A percentile compares a stretch with the other conserved stretches of the same genome.
These are phyloP conservation scores for Mus spicilegus DNA, from an alignment of 2,113 vertebrate species.

Conservation along the genomic window DNA sequence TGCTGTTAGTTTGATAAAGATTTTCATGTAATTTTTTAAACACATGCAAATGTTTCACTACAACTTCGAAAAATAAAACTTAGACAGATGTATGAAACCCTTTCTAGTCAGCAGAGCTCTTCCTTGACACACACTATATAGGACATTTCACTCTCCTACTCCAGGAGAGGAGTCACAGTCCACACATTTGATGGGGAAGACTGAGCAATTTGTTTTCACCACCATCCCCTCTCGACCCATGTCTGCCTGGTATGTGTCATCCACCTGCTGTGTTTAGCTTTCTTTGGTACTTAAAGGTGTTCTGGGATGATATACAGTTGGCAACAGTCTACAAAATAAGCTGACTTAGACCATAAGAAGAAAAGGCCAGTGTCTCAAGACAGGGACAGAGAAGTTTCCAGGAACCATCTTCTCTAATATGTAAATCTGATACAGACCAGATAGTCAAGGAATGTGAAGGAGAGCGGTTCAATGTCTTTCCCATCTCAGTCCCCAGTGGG, in stretches of 20 bases:
- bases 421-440: constrained; percentile 25
- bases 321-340: constrained; percentile 11
- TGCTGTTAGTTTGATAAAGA: constrained; percentile 22
- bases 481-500: constrained; percentile 41
- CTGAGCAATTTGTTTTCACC: constrained; percentile 20
- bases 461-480: constrained; percentile 61
- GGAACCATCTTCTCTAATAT: not conserved
- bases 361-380: constrained; percentile 18
- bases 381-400: constrained; percentile 33
- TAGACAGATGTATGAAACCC: not conserved
- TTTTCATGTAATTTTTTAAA: not conserved
- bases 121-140: not conserved
- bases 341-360: not conserved
- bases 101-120: not conserved
- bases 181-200: not conserved
- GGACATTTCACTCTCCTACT: not conserved
- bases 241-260: not conserved
- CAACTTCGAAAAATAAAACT: constrained; percentile 8
- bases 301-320: constrained; percentile 18
- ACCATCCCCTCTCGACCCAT: not conserved
- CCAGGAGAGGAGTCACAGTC: not conserved
- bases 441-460: constrained; percentile 38
- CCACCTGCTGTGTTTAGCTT: not conserved
- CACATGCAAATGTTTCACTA: not conserved
- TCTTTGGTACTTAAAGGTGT: not conserved